These are phyloP conservation scores for Drosophila sechellia DNA, from an alignment of 1,140 invertebrate genomes.

Conservation along the genomic window DNA sequence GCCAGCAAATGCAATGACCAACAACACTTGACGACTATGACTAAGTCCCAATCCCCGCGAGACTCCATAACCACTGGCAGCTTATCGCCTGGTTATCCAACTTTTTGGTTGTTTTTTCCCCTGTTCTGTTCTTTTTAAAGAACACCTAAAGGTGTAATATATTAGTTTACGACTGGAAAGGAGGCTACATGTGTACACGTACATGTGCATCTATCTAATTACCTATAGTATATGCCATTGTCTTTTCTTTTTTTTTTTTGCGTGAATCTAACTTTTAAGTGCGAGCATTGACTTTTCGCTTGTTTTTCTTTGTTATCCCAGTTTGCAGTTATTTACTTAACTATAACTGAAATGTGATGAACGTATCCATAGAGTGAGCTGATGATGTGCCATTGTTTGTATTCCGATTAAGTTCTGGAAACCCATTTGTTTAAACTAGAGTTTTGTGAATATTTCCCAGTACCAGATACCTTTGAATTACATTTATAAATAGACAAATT, in stretches of 20 bases:
- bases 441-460: too few relatives aligned
- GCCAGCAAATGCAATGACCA: not conserved
- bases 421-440: too few relatives aligned
- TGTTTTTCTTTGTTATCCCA: not conserved
- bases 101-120: not conserved
- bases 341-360: too few relatives aligned
- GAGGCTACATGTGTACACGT: not conserved
- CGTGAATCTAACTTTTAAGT: not conserved
- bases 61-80: not conserved
- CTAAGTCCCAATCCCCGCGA: constrained; percentile 12
- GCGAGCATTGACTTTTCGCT: constrained; percentile 17
- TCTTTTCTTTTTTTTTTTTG: not conserved
- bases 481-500: too few relatives aligned
- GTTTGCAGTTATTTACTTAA: not conserved
- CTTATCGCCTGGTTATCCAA: constrained; percentile 1
- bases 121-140: not conserved
- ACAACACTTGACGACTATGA: constrained; percentile 7
- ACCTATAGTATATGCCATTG: not conserved
- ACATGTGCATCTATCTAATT: not conserved
- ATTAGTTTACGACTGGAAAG: not conserved
- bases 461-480: too few relatives aligned
- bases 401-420: too few relatives aligned
- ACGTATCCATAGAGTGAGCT: too few relatives aligned
- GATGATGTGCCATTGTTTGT: too few relatives aligned
- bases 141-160: not conserved